These are phyloP conservation scores for Drosophila grimshawi DNA, from an alignment of 1,140 invertebrate genomes.

Conservation along the genomic window DNA sequence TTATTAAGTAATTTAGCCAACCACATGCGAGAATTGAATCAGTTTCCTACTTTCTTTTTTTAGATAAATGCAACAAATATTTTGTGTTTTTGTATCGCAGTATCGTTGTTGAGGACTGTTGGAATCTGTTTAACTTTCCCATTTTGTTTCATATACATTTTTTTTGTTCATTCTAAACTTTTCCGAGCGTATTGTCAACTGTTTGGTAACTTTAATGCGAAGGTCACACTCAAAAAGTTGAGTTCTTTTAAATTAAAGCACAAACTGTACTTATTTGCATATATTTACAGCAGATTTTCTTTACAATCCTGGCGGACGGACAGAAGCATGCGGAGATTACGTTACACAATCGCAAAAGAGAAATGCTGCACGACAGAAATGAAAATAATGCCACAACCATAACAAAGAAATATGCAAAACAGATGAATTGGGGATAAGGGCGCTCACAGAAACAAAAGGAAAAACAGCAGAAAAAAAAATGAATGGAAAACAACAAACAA, in stretches of 20 bases:
- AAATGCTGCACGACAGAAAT: constrained; percentile 39
- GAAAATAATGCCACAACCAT: constrained; percentile 76
- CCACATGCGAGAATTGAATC: neutral
- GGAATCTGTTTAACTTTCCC: neutral
- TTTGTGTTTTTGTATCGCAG: neutral
- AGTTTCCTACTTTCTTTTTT: neutral
- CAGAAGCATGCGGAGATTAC: constrained; percentile 16
- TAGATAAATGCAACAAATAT: too few relatives aligned
- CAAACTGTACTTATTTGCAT: constrained; percentile 73
- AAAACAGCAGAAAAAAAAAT: constrained; percentile 24
- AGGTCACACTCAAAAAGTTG: constrained; percentile 47
- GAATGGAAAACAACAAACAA: constrained; percentile 17
- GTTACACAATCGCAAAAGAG: constrained; percentile 20
- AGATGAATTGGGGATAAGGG: constrained; percentile 76
- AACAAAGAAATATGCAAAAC: constrained; percentile 81
- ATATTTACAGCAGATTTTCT: constrained; percentile 68
- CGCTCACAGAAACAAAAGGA: constrained; percentile 39
- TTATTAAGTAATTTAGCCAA: constrained; percentile 9
- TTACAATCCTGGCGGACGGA: constrained; percentile 20
- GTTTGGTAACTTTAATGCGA: constrained; percentile 48
- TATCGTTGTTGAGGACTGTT: constrained; percentile 2
- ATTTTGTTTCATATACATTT: constrained; percentile 15
- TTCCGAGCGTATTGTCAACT: constrained; percentile 10
- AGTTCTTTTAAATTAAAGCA: constrained; percentile 56
- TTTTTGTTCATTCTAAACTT: neutral